Evolutionary conservation across 2,797 vertebrate genomes (phyloP), one percentile per base, ranked within the genome.

Genomic region (Notolepis coatsorum): DNA sequence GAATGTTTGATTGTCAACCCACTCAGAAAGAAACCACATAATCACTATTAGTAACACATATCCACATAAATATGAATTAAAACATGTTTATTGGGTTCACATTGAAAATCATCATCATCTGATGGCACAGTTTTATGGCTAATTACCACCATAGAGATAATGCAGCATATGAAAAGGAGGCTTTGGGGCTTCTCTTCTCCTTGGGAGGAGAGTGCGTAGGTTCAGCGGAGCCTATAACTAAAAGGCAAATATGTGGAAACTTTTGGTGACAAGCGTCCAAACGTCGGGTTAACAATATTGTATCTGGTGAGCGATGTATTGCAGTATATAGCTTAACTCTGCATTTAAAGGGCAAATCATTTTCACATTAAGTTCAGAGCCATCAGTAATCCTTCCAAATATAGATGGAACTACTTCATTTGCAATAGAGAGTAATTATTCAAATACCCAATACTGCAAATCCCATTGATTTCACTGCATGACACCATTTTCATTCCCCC

Each of bases 21-120:
- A 91, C 88, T n/a, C n/a, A 84, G 85, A 81, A 82, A 60, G 63
- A 87, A 55, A 27, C 27, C 24, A 81, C 84, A 87, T 88, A 89
- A 91, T 90, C 87, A 86, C 87, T 90, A 87, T 89, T 90, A 91
- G 88, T 89, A 90, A 91, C 89, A 91, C 89, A 88, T 85, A 85
- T 87, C 82, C 81, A 80, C 84, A 86, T 89, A 88, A 89, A 89
- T 89, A 86, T 89, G 85, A 84, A 75, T 89, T 88, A 84, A 85
- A 89, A 91, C 84, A 88, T 82, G 70, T 90, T 91, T 86, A 90
- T 88, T 79, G 86, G 87, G 84, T 84, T 87, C 75, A 81, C 84
- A 89, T 88, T 85, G 89, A 84, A 86, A 88, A 89, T 89, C 80
- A 78, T 85, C 80, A 78, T 70, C 79, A 88, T 89, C 85, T 90